Conservation (phyloP, 2,797 vertebrate genomes). For the Onychomys leucogaster region DNA sequence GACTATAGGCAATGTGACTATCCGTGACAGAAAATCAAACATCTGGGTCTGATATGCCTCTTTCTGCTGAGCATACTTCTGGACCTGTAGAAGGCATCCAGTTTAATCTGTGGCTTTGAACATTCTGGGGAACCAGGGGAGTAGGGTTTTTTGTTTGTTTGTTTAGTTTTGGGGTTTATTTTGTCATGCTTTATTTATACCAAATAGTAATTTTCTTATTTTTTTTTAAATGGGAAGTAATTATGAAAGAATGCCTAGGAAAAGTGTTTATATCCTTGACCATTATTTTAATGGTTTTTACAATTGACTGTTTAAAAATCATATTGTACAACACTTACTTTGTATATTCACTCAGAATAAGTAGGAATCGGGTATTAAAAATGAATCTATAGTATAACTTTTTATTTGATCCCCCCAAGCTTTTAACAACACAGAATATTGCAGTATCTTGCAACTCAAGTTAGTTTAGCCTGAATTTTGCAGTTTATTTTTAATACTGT, state of each 20-base stretch:
- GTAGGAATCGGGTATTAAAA: background rate
- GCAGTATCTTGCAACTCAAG: background rate
- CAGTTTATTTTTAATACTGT: constrained; percentile 36
- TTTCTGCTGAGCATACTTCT: background rate
- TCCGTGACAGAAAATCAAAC: background rate
- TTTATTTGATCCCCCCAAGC: constrained; percentile 19
- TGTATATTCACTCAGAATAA: background rate
- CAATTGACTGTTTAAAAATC: background rate
- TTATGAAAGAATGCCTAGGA: constrained; percentile 27
- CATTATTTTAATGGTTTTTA: constrained; percentile 52
- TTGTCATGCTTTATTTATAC: background rate
- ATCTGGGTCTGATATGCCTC: background rate
- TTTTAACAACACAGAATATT: background rate
- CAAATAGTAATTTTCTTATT: background rate
- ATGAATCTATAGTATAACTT: background rate
- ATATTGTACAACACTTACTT: constrained; percentile 3
- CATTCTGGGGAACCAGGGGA: constrained; percentile 2
- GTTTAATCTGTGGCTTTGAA: background rate
- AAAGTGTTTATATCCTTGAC: constrained; percentile 46
- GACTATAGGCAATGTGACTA: background rate
- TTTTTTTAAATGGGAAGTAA: constrained; percentile 24
- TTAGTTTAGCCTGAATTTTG: constrained; percentile 39
- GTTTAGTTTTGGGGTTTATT: no score
- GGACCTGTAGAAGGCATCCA: background rate
- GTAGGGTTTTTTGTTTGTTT: background rate